These are phyloP conservation scores for Vesta saturnalis DNA, from an alignment of 2,888 invertebrate genomes.

Conservation along the genomic window DNA sequence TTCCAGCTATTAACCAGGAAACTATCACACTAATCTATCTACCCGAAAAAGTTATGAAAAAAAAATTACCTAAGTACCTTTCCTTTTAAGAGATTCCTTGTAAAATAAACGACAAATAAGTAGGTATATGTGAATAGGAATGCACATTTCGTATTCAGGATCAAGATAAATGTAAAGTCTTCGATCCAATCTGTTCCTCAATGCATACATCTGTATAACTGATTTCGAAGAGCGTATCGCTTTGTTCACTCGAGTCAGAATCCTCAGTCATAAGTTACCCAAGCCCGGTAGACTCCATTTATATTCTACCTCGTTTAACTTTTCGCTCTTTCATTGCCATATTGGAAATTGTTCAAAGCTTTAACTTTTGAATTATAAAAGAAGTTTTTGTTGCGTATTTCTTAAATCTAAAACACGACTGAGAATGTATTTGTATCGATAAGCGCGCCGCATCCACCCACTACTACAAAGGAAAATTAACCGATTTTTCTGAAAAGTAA, in stretches of 20 bases:
- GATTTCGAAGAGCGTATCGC: conserved; percentile 44
- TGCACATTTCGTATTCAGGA: conserved; percentile 39
- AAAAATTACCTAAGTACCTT: neutral
- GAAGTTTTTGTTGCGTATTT: neutral
- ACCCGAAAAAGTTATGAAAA: neutral
- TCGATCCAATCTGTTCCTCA: conserved; percentile 47
- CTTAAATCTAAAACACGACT: neutral
- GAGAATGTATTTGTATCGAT: neutral
- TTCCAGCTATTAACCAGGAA: neutral
- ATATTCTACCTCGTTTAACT: conserved; percentile 45
- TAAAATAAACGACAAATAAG: neutral
- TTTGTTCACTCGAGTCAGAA: conserved; percentile 44
- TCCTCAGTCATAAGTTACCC: conserved; percentile 43
- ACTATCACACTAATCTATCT: neutral
- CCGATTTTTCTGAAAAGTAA: conserved; percentile 10
- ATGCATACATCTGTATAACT: conserved; percentile 48
- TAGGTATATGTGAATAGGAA: conserved; percentile 27
- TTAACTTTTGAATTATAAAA: conserved; percentile 32
- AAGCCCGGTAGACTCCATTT: conserved; percentile 41
- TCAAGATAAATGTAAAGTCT: conserved; percentile 45
- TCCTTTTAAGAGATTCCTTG: neutral
- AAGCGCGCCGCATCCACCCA: neutral
- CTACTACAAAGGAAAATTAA: neutral
- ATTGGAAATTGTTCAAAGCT: conserved; percentile 35
- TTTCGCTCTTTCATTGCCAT: conserved; percentile 37